phyloP scores from a whole-genome alignment of 1,140 invertebrate genomes.

The Myzus persicae region DNA sequence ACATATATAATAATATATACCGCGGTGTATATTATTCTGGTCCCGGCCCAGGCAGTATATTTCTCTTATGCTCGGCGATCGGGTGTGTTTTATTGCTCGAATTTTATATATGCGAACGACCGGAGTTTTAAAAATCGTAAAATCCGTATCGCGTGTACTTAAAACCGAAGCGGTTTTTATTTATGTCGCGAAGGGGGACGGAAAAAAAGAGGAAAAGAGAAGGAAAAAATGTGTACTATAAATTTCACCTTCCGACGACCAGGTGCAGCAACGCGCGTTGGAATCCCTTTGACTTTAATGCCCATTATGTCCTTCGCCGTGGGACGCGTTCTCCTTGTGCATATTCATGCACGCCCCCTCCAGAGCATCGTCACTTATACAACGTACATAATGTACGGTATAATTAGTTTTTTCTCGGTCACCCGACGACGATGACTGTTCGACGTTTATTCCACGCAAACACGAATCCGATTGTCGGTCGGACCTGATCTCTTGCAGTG shows the following conservation, averaged over 20 bases:
- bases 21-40: constrained; percentile 45
- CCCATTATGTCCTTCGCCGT: constrained; percentile 53
- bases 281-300: constrained; percentile 57
- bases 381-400: neutral
- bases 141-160: constrained; percentile 56
- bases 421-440: neutral
- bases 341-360: neutral
- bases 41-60: neutral
- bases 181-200: constrained; percentile 35
- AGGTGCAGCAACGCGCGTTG: constrained; percentile 39
- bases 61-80: neutral
- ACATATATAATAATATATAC: neutral
- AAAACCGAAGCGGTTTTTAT: constrained; percentile 56
- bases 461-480: constrained; percentile 32
- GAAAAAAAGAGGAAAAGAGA: constrained; percentile 20
- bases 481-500: neutral
- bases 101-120: constrained; percentile 54
- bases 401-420: constrained; percentile 48
- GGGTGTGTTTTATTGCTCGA: constrained; percentile 57
- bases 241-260: constrained; percentile 58
- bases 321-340: neutral
- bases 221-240: constrained; percentile 47
- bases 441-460: neutral
- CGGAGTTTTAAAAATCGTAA: constrained; percentile 58
- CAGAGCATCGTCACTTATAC: neutral